These are phyloP conservation scores for Paramormyrops kingsleyae DNA, from an alignment of 2,113 vertebrate genomes.

Conservation along the genomic window DNA sequence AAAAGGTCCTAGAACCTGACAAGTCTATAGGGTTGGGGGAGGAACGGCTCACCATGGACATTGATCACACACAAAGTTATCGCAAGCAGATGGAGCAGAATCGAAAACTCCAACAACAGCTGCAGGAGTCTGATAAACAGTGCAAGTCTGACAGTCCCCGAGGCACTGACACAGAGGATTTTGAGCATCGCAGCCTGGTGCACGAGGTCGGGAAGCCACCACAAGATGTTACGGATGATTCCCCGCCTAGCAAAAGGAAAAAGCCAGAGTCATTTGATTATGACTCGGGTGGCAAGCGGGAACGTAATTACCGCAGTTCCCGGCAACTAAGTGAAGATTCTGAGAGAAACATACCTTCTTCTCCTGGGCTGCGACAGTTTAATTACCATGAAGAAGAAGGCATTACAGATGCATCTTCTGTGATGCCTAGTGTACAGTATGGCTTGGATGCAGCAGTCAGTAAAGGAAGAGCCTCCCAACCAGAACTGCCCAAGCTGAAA, in stretches of 20 bases:
- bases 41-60: slow-evolving; percentile 81
- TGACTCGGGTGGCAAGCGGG: slow-evolving; percentile 76
- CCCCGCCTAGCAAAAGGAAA: slow-evolving; percentile 87
- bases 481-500: slow-evolving; percentile 76
- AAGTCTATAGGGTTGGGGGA: slow-evolving; percentile 69
- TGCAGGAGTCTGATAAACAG: slow-evolving; percentile 82
- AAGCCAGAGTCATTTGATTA: slow-evolving; percentile 81
- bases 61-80: slow-evolving; percentile 95
- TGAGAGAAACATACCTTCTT: slow-evolving; percentile 70
- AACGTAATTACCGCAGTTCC: slow-evolving; percentile 88
- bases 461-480: slow-evolving; percentile 65
- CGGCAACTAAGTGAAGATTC: slow-evolving; percentile 88
- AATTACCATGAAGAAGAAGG: slow-evolving; percentile 75
- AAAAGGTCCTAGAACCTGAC: slow-evolving; percentile 60
- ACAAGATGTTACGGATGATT: slow-evolving; percentile 91
- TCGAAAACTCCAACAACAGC: slow-evolving; percentile 81
- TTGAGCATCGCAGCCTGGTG: slow-evolving; percentile 88
- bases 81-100: slow-evolving; percentile 98
- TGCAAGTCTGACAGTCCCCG: slow-evolving; percentile 82
- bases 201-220: slow-evolving; percentile 96
- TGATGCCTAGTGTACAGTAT: slow-evolving; percentile 63
- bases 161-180: slow-evolving; percentile 78
- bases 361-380: slow-evolving; percentile 71
- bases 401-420: slow-evolving; percentile 58
- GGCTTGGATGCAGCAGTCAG: slow-evolving; percentile 68